phyloP scores from a whole-genome alignment of 2,888 invertebrate species.

The Alloplasta piceator region DNA sequence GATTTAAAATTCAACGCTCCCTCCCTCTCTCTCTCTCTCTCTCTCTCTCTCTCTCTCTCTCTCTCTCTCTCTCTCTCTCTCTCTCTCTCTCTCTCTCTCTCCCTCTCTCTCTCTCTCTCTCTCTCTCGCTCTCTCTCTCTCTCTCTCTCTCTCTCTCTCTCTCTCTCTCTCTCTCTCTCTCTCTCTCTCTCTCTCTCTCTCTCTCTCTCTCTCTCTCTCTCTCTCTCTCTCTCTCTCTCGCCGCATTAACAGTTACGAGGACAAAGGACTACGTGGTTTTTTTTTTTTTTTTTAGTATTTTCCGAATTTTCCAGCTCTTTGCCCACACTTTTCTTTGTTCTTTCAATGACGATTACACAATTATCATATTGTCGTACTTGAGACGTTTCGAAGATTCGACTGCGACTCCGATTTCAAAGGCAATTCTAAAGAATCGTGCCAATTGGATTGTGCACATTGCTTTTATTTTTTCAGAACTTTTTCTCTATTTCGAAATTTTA shows the following conservation, averaged over 20 bases:
- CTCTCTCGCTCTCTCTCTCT: no score
- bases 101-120: slow-evolving; percentile 54
- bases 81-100: slow-evolving; percentile 35
- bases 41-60: no score
- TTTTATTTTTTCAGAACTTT: no score
- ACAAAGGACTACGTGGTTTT: not conserved
- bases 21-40: slow-evolving; percentile 60
- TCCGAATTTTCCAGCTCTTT: slow-evolving; percentile 14
- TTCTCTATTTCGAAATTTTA: no score
- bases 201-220: slow-evolving; percentile 11
- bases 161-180: slow-evolving; percentile 25
- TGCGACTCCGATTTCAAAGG: no score
- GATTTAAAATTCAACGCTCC: slow-evolving; percentile 39
- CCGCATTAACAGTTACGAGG: not conserved
- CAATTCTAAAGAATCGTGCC: no score
- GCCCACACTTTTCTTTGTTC: not conserved
- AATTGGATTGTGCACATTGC: no score
- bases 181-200: slow-evolving; percentile 61
- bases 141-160: slow-evolving; percentile 60
- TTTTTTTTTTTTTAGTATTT: slow-evolving; percentile 22
- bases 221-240: not conserved
- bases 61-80: no score
- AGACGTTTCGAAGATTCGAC: no score
- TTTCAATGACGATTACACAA: slow-evolving; percentile 11
- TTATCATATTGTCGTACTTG: not conserved